phyloP scores from a whole-genome alignment of 2,888 invertebrate species.

The Alloplasta piceator region DNA sequence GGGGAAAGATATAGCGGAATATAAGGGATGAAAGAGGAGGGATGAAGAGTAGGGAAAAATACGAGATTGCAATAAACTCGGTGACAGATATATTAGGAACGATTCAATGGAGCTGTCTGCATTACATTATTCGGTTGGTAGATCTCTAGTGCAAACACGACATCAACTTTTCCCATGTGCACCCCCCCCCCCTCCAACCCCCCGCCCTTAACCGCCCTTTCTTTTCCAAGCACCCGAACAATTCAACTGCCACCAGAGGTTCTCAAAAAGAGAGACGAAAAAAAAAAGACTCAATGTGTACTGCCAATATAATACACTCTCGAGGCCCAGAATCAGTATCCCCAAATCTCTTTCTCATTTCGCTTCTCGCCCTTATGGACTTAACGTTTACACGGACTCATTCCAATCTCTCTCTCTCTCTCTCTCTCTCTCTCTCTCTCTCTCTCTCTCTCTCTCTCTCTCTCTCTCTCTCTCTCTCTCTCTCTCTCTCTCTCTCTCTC shows the following conservation, averaged over 20 bases:
- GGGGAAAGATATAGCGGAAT: neutral
- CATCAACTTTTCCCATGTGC: slow-evolving; percentile 82
- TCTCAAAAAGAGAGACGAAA: slow-evolving; percentile 56
- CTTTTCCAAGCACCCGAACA: neutral
- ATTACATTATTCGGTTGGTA: slow-evolving; percentile 81
- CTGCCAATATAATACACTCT: slow-evolving; percentile 51
- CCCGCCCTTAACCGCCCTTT: slow-evolving; percentile 35
- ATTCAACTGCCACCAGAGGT: slow-evolving; percentile 60
- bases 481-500: slow-evolving; percentile 35
- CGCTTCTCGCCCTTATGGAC: slow-evolving; percentile 57
- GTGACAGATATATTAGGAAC: slow-evolving; percentile 82
- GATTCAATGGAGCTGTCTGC: slow-evolving; percentile 80
- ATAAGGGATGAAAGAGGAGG: slow-evolving; percentile 1
- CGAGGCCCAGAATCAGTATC: slow-evolving; percentile 21
- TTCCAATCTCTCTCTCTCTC: slow-evolving; percentile 37
- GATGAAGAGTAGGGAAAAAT: slow-evolving; percentile 63
- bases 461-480: slow-evolving; percentile 35
- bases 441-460: slow-evolving; percentile 32
- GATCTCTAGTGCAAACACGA: slow-evolving; percentile 82
- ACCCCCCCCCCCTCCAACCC: slow-evolving; percentile 53
- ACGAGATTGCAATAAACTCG: slow-evolving; percentile 70
- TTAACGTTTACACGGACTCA: slow-evolving; percentile 48
- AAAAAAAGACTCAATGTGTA: slow-evolving; percentile 13
- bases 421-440: slow-evolving; percentile 34
- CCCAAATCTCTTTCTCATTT: slow-evolving; percentile 52